Base-by-base conservation (phyloP, 2,797 vertebrate genomes). In the Stomatorhinus walkeri region DNA sequence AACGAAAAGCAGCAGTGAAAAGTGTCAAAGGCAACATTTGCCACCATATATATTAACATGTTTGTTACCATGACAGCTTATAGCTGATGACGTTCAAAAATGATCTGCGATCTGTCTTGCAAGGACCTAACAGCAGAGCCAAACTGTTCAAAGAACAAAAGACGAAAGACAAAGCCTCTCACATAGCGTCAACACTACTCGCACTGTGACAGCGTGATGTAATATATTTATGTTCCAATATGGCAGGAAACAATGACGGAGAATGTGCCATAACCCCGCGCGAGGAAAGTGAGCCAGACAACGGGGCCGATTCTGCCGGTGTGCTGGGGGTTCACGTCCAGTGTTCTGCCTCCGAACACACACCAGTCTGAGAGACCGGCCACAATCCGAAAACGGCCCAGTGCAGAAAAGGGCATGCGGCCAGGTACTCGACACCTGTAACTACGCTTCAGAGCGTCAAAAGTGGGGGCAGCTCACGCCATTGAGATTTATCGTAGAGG, bases 121-220 rank as follows among this genome's bases (percentile, higher is more conserved):
- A 4, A 56, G 28, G 79, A 90, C 89, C 51, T 4, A 2, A 91
- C 91, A 56, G 88, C 85, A 79, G 87, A 51, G 64, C 87, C 89
- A 22, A 90, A 61, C 28, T 68, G 88, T 61, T 68, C 90, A 88
- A 49, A 86, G 68, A 86, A 89, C 64, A 89, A 32, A 46, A 59
- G 87, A 88, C 4, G 64, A 87, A 48, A 88, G 49, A 90, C 89
- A 88, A 88, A 49, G 89, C 59, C 46, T 40, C 51, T 56, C 81
- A 85, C 79, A 88, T 2, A 81, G 40, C 9, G 56, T 24, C 51
- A 91, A 92, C 93, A 92, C 90, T 91, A 61, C 87, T 89, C 81
- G 91, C 90, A 90, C 91, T 94, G 93, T 93, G 52, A 87, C n/a
- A 88, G 89, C 85, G 89, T 91, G 92, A 92, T 90, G 91, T 89